A percentile compares a stretch with the other conserved stretches of the same genome.
phyloP scores from a whole-genome alignment of 1,140 invertebrate species.

The Yoshiicerus persimilis region DNA sequence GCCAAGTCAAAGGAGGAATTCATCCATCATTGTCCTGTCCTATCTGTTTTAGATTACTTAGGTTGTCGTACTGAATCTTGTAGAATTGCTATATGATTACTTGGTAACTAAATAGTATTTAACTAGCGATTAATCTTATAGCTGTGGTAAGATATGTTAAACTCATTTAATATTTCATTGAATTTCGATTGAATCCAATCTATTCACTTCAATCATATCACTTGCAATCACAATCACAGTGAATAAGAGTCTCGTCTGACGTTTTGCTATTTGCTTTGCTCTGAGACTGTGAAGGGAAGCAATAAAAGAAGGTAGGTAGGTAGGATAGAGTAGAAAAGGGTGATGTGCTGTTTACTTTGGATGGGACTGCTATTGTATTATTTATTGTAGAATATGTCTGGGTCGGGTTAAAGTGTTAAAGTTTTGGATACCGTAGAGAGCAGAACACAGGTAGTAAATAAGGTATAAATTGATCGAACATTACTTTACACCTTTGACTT shows the following conservation, averaged over 20 bases:
- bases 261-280: background rate
- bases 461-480: background rate
- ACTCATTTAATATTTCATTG: constrained; percentile 4
- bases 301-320: background rate
- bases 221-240: background rate
- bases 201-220: background rate
- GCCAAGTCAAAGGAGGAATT: background rate
- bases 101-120: too few relatives aligned
- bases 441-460: background rate
- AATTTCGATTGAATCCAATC: background rate
- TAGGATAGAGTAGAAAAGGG: too few relatives aligned
- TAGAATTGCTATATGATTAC: background rate
- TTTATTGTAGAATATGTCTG: too few relatives aligned
- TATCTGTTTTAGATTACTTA: too few relatives aligned
- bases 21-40: background rate
- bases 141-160: background rate
- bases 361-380: background rate
- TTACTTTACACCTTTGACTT: constrained; percentile 18
- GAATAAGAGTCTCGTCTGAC: background rate
- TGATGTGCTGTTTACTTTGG: background rate
- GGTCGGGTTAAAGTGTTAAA: background rate
- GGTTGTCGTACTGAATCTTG: background rate
- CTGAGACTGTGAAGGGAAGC: background rate
- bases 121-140: background rate
- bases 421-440: background rate